phyloP scores from a whole-genome alignment of 2,888 invertebrate species.

The Tinea semifulvella region DNA sequence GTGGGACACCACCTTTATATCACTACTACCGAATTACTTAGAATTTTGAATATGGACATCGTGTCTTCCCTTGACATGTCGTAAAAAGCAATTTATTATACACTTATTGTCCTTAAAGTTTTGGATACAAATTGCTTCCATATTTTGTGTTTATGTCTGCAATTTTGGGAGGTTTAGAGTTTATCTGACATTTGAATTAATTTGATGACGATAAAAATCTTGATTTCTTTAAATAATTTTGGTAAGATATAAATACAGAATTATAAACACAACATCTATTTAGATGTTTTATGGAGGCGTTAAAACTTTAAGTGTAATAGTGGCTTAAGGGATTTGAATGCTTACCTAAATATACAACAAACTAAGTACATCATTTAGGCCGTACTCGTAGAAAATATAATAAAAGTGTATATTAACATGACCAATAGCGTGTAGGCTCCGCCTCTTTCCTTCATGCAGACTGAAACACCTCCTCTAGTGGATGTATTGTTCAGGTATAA shows the following conservation, averaged over 20 bases:
- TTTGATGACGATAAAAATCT: no score
- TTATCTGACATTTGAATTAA: no score
- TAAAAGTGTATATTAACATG: neutral
- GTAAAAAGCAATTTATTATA: conserved; percentile 1
- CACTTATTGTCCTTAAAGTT: neutral
- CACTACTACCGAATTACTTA: conserved; percentile 12
- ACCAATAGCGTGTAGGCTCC: conserved; percentile 12
- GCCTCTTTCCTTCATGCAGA: conserved; percentile 8
- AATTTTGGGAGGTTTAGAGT: no score
- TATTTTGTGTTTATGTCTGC: neutral
- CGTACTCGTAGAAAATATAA: neutral
- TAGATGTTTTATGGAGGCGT: neutral
- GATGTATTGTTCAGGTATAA: neutral
- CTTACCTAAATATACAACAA: neutral
- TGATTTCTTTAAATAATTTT: no score
- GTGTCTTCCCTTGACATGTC: neutral
- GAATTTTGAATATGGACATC: conserved; percentile 9
- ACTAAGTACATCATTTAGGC: neutral
- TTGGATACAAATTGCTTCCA: neutral
- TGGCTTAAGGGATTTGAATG: neutral
- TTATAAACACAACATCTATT: no score
- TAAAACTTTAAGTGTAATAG: neutral
- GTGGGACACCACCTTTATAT: conserved; percentile 42
- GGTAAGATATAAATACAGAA: no score
- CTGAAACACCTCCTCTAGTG: conserved; percentile 10